Conservation (phyloP, 2,797 vertebrate species). For the Nannoperca obscura region DNA sequence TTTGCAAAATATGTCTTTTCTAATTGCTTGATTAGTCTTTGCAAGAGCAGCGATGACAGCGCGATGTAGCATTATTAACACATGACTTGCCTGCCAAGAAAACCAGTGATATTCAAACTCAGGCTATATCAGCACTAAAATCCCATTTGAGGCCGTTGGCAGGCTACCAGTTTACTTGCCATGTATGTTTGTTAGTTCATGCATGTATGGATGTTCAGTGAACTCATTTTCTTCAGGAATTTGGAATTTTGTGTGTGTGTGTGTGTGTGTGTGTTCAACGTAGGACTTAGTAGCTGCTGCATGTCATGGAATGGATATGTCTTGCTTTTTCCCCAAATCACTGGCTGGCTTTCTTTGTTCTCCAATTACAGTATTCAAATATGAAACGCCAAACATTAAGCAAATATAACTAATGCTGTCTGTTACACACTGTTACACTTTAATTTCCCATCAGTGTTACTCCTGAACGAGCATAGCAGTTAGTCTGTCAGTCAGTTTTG, state of each 20-base stretch:
- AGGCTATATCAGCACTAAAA: conserved; percentile 61
- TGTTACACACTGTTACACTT: not conserved
- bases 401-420: not conserved
- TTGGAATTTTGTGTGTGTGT: conserved; percentile 35
- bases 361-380: not conserved
- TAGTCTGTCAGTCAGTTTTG: conserved; percentile 6
- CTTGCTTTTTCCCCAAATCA: not conserved
- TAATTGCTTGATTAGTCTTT: conserved; percentile 80
- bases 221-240: conserved; percentile 63
- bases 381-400: conserved; percentile 10
- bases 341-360: conserved; percentile 20
- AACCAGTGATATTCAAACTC: conserved; percentile 63
- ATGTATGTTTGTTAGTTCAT: conserved; percentile 73
- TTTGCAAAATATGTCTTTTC: conserved; percentile 54
- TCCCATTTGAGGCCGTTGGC: conserved; percentile 67
- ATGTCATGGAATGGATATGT: conserved; percentile 1
- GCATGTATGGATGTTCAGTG: conserved; percentile 72
- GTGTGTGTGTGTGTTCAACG: conserved; percentile 28
- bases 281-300: conserved; percentile 17
- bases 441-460: not conserved
- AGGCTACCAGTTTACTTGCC: conserved; percentile 77
- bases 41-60: conserved; percentile 73
- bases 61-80: conserved; percentile 73
- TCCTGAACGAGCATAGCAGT: not conserved
- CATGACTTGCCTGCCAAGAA: conserved; percentile 71